phyloP scores from a whole-genome alignment of 1,140 invertebrate genomes.

The Leptinotarsa defecta region DNA sequence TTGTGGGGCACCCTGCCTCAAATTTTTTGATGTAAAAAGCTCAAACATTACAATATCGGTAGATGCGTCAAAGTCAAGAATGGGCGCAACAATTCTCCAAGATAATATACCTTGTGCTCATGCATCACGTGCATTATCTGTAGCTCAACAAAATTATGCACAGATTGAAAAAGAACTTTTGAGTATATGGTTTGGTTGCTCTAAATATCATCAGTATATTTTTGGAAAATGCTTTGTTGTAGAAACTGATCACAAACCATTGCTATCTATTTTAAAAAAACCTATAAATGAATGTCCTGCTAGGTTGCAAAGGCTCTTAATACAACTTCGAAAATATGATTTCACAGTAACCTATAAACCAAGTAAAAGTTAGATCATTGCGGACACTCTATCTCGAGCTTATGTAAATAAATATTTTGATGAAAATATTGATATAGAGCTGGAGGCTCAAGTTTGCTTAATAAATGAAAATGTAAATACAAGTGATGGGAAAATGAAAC shows the following conservation, averaged over 20 bases:
- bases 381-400: background rate
- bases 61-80: background rate
- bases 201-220: background rate
- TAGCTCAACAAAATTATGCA: background rate
- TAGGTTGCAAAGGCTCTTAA: background rate
- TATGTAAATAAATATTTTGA: constrained; percentile 2
- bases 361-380: background rate
- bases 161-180: background rate
- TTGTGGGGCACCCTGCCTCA: background rate
- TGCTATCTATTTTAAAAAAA: background rate
- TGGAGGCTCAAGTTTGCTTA: background rate
- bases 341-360: background rate
- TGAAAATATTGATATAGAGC: background rate
- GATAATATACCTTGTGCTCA: background rate
- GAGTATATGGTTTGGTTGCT: background rate
- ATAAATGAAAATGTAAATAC: background rate
- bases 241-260: background rate
- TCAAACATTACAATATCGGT: background rate
- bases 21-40: background rate
- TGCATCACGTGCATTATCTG: background rate
- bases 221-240: background rate
- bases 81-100: background rate
- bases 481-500: background rate
- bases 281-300: background rate
- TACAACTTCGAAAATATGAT: background rate